These are phyloP conservation scores for Cottus gobio DNA, from an alignment of 2,113 vertebrate genomes.

Conservation along the genomic window DNA sequence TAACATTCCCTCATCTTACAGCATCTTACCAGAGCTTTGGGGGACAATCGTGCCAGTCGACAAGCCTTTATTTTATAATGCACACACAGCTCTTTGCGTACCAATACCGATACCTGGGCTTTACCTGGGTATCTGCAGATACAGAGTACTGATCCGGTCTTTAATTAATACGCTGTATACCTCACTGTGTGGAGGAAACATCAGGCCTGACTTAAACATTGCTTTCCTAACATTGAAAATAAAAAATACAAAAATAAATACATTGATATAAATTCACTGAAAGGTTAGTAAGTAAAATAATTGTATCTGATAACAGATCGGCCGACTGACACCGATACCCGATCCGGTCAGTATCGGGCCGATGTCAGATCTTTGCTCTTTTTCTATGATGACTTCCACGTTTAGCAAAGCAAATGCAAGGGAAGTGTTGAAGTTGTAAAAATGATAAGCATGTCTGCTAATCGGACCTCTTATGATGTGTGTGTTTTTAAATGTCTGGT, in stretches of 20 bases:
- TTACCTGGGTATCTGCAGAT: too few species aligned
- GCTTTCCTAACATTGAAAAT: background rate
- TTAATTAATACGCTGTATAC: too few species aligned
- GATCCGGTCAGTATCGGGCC: background rate
- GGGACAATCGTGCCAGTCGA: slow-evolving; percentile 61
- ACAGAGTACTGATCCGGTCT: too few species aligned
- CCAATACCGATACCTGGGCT: too few species aligned
- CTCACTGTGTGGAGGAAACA: background rate
- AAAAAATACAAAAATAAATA: background rate
- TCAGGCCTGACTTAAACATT: background rate
- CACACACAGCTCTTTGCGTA: slow-evolving; percentile 34
- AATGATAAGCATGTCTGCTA: background rate
- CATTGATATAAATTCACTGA: background rate
- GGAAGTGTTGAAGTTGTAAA: background rate
- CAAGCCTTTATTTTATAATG: slow-evolving; percentile 51
- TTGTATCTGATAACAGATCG: background rate
- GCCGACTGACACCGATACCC: background rate
- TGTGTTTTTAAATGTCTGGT: slow-evolving; percentile 1
- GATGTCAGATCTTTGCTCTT: background rate
- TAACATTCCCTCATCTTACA: slow-evolving; percentile 72
- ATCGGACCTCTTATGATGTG: background rate
- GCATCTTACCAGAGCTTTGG: slow-evolving; percentile 72
- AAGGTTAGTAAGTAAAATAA: background rate
- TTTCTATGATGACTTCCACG: slow-evolving; percentile 25
- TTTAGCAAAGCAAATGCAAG: slow-evolving; percentile 9